Percentiles rank a stretch among this genome's conserved stretches.
Conservation (phyloP, 2,113 vertebrate genomes). For the Caranx melampygus region DNA sequence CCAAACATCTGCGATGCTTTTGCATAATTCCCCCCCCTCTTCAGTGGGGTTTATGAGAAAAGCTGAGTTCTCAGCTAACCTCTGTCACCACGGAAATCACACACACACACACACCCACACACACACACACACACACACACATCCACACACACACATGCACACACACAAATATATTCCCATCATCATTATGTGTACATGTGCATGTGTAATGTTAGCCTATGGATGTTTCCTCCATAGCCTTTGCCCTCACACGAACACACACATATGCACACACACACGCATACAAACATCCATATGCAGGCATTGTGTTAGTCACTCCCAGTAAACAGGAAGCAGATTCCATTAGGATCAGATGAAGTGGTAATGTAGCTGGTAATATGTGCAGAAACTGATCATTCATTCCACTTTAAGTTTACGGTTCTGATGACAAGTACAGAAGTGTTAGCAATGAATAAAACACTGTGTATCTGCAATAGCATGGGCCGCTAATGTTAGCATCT, state of each 20-base stretch:
- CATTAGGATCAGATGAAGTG: neutral
- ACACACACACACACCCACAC: neutral
- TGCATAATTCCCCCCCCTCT: slow-evolving; percentile 53
- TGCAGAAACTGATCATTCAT: no score
- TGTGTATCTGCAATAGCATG: no score
- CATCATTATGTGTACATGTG: neutral
- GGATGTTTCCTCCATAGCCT: neutral
- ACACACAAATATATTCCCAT: neutral
- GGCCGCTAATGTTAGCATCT: no score
- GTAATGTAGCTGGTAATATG: neutral
- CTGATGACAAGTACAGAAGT: no score
- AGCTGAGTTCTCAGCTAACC: slow-evolving; percentile 31
- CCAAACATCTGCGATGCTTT: slow-evolving; percentile 39
- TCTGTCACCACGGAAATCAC: slow-evolving; percentile 60
- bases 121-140: no score
- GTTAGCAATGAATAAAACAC: no score
- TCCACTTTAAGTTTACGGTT: no score
- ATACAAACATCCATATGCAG: neutral
- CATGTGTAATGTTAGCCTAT: neutral
- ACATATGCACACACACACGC: neutral
- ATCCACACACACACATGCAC: neutral
- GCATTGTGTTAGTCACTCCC: slow-evolving; percentile 19
- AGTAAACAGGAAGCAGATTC: slow-evolving; percentile 43
- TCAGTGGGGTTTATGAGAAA: slow-evolving; percentile 24
- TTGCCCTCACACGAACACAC: neutral